Conservation (phyloP, 2,888 invertebrate genomes). For the Neelides folsomi region DNA sequence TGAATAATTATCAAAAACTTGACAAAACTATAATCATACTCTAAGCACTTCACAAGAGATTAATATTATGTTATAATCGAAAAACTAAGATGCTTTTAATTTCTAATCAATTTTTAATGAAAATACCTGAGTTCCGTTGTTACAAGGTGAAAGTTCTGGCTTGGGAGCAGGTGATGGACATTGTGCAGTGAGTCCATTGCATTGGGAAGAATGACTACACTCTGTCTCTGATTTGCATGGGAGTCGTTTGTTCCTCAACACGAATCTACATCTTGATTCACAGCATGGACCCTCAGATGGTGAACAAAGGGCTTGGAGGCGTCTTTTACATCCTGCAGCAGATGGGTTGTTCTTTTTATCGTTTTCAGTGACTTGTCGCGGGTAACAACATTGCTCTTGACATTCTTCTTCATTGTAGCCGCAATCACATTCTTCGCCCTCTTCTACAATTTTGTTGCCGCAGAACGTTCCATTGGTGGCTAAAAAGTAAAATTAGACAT, state of each 20-base stretch:
- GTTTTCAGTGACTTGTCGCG: constrained; percentile 56
- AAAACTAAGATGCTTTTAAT: too few species aligned
- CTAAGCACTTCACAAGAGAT: too few species aligned
- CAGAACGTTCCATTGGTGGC: constrained; percentile 91
- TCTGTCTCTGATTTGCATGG: constrained; percentile 74
- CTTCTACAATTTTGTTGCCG: constrained; percentile 97
- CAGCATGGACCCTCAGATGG: constrained; percentile 98
- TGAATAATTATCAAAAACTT: not conserved
- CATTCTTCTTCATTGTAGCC: constrained; percentile 88
- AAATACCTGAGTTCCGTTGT: constrained; percentile 64
- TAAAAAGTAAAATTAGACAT: constrained; percentile 29
- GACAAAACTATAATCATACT: too few species aligned
- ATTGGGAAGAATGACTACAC: constrained; percentile 75
- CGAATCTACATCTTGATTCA: constrained; percentile 63
- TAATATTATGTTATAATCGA: too few species aligned
- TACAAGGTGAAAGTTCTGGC: constrained; percentile 76
- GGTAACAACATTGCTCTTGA: constrained; percentile 84
- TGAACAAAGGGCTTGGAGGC: constrained; percentile 68
- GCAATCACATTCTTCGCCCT: constrained; percentile 95
- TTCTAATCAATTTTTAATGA: constrained; percentile 2
- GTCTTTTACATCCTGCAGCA: constrained; percentile 67
- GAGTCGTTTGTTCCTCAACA: constrained; percentile 47
- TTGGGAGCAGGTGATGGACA: constrained; percentile 75
- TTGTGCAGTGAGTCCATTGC: constrained; percentile 69
- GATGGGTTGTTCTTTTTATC: constrained; percentile 55